These are phyloP conservation scores for Morinoia aosen DNA, from an alignment of 2,888 invertebrate species.

Conservation along the genomic window DNA sequence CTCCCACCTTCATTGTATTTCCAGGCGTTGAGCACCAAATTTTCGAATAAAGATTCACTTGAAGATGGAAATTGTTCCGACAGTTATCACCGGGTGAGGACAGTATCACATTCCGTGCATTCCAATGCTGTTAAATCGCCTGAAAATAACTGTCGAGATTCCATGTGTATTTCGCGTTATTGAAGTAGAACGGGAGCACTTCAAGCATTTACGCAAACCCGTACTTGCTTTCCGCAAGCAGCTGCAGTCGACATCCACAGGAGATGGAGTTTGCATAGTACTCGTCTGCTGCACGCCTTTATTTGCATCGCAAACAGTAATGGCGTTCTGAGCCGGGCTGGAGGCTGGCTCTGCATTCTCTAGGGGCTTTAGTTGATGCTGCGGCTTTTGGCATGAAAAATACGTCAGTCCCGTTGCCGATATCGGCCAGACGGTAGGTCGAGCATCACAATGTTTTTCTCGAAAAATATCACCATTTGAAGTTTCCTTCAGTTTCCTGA, in stretches of 20 bases:
- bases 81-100: neutral
- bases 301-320: slow-evolving; percentile 3
- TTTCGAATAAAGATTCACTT: neutral
- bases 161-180: neutral
- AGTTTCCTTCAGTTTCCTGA: too few relatives aligned
- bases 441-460: too few relatives aligned
- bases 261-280: neutral
- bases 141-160: neutral
- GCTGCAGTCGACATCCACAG: neutral
- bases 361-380: neutral
- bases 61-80: neutral
- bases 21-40: neutral
- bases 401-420: neutral
- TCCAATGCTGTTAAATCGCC: neutral
- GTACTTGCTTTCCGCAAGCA: neutral
- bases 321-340: neutral
- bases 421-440: too few relatives aligned
- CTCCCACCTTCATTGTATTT: neutral
- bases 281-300: neutral
- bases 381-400: neutral
- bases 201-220: neutral
- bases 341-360: neutral
- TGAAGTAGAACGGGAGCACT: neutral
- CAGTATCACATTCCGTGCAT: neutral
- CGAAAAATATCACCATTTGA: too few relatives aligned